phyloP scores from a whole-genome alignment of 2,888 invertebrate genomes.

The Thumatha senex region DNA sequence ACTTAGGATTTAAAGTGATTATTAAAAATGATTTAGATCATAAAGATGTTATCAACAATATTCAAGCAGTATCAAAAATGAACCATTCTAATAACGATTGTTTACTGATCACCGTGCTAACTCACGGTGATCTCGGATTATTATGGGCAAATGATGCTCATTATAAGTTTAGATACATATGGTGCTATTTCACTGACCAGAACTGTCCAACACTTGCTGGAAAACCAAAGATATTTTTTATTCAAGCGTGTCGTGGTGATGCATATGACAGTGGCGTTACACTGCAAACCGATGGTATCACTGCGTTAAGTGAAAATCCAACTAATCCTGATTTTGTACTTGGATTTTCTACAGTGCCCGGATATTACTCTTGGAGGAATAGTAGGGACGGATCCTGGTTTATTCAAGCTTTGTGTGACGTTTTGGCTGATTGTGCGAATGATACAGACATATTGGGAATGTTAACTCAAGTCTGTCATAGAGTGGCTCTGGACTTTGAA shows the following conservation, averaged over 20 bases:
- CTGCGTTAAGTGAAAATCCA: conserved; percentile 91
- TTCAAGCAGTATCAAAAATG: conserved; percentile 86
- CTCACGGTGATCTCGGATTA: conserved; percentile 94
- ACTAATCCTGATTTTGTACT: conserved; percentile 96
- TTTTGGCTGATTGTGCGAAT: conserved; percentile 88
- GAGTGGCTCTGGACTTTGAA: conserved; percentile 95
- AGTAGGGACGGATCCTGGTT: conserved; percentile 98
- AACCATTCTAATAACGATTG: conserved; percentile 94
- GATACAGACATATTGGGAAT: conserved; percentile 92
- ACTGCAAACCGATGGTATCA: conserved; percentile 27
- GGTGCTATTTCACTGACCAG: conserved; percentile 90
- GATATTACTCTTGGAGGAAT: conserved; percentile 97
- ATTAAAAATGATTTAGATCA: conserved; percentile 88
- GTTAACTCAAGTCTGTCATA: conserved; percentile 92
- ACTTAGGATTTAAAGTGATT: conserved; percentile 88
- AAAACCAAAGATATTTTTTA: conserved; percentile 89
- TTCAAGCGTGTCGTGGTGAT: conserved; percentile 97
- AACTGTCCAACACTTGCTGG: conserved; percentile 93
- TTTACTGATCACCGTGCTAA: conserved; percentile 91
- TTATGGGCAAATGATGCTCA: conserved; percentile 93
- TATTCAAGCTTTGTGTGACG: conserved; percentile 94
- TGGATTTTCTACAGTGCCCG: conserved; percentile 98
- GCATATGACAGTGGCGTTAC: conserved; percentile 90
- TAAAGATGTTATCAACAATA: conserved; percentile 85
- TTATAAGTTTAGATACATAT: conserved; percentile 91